Evolutionary conservation across 2,888 invertebrate genomes (phyloP).

Genomic region (Kryphioiulus occultus): DNA sequence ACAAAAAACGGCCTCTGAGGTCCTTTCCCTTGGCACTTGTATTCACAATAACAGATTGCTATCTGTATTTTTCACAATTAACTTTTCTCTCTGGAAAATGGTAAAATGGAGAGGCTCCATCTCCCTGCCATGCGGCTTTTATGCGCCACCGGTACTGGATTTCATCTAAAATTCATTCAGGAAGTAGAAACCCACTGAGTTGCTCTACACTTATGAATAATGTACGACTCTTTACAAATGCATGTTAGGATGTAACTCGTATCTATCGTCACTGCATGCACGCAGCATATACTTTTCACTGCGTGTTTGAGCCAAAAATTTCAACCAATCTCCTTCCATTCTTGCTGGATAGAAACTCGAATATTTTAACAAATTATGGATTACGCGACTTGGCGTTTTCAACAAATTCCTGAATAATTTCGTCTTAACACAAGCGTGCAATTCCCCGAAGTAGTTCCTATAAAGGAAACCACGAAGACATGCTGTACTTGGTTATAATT

Average conservation of each 20-base stretch:
- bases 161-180: constrained; percentile 19
- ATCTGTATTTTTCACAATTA: constrained; percentile 20
- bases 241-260: not conserved
- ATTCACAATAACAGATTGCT: constrained; percentile 1
- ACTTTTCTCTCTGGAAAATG: constrained; percentile 17
- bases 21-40: not conserved
- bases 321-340: not conserved
- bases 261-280: not conserved
- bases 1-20: not conserved
- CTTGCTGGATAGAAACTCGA: not conserved
- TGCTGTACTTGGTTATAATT: too few relatives aligned
- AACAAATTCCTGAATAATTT: constrained; percentile 21
- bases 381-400: not conserved
- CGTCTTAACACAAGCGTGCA: not conserved
- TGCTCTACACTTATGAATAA: constrained; percentile 9
- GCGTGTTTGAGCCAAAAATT: not conserved
- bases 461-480: not conserved
- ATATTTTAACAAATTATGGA: not conserved
- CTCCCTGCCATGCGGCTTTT: constrained; percentile 4
- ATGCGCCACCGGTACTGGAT: not conserved
- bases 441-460: not conserved
- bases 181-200: not conserved
- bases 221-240: constrained; percentile 17
- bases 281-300: not conserved
- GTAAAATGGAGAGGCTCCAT: not conserved